Percentiles rank a stretch among this genome's conserved stretches.
These are phyloP conservation scores for Balearica regulorum DNA, from an alignment of 2,797 vertebrate species.

Conservation along the genomic window DNA sequence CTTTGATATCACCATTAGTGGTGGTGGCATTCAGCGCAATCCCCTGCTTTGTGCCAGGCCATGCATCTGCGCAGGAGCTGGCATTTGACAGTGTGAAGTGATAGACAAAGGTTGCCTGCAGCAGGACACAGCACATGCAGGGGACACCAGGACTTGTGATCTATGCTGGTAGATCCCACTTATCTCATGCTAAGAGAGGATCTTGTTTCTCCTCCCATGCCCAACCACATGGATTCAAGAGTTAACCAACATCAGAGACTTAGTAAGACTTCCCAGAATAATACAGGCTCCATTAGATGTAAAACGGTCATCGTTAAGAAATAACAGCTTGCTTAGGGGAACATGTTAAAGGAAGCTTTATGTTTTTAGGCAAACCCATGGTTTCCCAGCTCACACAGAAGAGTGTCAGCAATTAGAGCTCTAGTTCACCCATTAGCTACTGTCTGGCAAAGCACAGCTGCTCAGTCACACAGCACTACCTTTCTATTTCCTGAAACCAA, in stretches of 20 bases:
- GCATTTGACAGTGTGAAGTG: not conserved
- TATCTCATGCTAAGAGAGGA: not conserved
- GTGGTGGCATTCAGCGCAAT: not conserved
- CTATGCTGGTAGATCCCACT: not conserved
- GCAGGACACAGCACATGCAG: not conserved
- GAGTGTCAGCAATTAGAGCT: not conserved
- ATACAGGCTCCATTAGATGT: fast-evolving
- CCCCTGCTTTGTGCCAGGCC: not conserved
- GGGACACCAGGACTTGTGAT: not conserved
- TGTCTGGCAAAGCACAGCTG: not conserved
- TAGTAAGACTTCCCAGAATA: no score
- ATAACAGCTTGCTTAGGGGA: not conserved
- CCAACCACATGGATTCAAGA: not conserved
- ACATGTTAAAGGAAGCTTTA: not conserved
- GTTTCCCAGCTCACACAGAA: not conserved
- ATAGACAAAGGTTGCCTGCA: not conserved
- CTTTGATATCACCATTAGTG: not conserved
- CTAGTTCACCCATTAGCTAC: not conserved
- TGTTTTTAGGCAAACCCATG: not conserved
- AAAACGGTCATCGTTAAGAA: not conserved
- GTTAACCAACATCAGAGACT: not conserved
- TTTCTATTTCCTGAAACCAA: not conserved
- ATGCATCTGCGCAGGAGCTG: not conserved
- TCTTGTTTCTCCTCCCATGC: not conserved
- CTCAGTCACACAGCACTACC: not conserved